These are phyloP conservation scores for Danionella cerebrum DNA, from an alignment of 2,113 vertebrate genomes.

Conservation along the genomic window DNA sequence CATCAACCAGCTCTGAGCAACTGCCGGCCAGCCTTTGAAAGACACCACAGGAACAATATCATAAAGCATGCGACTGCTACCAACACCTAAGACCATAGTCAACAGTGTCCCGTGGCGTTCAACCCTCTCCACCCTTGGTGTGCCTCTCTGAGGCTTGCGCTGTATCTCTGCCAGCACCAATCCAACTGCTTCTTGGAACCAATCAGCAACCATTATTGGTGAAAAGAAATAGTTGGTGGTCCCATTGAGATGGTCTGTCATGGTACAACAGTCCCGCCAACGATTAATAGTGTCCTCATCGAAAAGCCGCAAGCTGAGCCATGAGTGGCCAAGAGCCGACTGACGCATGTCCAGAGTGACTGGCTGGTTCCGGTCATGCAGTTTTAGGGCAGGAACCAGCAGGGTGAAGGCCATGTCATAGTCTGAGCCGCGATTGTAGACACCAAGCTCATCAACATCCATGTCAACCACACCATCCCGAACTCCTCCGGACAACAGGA, in stretches of 20 bases:
- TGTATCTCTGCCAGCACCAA: constrained; percentile 78
- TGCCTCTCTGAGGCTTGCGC: constrained; percentile 80
- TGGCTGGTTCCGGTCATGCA: constrained; percentile 95
- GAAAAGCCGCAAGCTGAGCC: constrained; percentile 95
- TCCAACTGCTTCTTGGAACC: constrained; percentile 80
- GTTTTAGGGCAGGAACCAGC: constrained; percentile 89
- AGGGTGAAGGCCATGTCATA: constrained; percentile 98
- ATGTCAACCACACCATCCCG: constrained; percentile 82
- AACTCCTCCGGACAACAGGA: constrained; percentile 77
- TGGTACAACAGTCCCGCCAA: constrained; percentile 80
- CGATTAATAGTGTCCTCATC: constrained; percentile 86
- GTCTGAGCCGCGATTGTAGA: constrained; percentile 79
- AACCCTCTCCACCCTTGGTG: constrained; percentile 79
- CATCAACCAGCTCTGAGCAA: constrained; percentile 88
- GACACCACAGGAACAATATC: constrained; percentile 82
- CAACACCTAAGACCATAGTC: constrained; percentile 77
- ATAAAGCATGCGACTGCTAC: constrained; percentile 82
- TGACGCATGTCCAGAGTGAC: constrained; percentile 96
- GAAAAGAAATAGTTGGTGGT: constrained; percentile 85
- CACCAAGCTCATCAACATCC: constrained; percentile 74
- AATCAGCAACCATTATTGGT: constrained; percentile 77
- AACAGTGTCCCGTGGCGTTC: constrained; percentile 78
- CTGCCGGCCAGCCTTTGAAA: constrained; percentile 83
- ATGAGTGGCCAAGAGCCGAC: constrained; percentile 91
- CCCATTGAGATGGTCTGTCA: constrained; percentile 76